Percentiles rank a stretch among this genome's conserved stretches.
phyloP scores from a whole-genome alignment of 2,113 vertebrate genomes.

The Corydoras maculifer region DNA sequence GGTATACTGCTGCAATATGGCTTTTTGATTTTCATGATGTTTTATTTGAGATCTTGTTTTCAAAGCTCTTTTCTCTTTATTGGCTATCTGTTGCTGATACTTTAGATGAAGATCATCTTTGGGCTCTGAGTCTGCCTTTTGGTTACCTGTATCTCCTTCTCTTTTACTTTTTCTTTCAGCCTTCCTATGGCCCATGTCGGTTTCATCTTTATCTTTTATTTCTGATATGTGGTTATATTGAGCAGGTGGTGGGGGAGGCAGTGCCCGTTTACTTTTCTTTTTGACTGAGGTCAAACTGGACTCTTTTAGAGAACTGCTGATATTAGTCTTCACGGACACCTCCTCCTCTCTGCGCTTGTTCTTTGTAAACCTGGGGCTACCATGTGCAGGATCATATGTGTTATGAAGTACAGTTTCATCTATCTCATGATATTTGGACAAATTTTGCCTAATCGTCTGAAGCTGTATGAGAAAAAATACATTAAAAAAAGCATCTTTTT shows the following conservation, averaged over 20 bases:
- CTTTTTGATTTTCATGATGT: conserved; percentile 61
- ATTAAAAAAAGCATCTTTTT: not conserved
- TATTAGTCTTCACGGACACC: conserved; percentile 65
- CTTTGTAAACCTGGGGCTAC: conserved; percentile 71
- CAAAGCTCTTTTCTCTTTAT: conserved; percentile 69
- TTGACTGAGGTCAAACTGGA: conserved; percentile 49
- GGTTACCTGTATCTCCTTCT: conserved; percentile 46
- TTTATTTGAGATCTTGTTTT: conserved; percentile 68
- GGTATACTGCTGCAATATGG: conserved; percentile 16
- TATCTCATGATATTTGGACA: conserved; percentile 66
- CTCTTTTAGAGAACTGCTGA: conserved; percentile 54
- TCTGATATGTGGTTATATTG: conserved; percentile 43
- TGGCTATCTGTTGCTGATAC: conserved; percentile 75
- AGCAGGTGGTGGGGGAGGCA: conserved; percentile 51
- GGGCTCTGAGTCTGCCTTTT: conserved; percentile 44
- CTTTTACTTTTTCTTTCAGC: conserved; percentile 61
- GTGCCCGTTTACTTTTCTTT: conserved; percentile 64
- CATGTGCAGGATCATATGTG: conserved; percentile 63
- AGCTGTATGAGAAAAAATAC: conserved; percentile 62
- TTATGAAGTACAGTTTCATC: conserved; percentile 70
- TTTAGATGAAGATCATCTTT: conserved; percentile 73
- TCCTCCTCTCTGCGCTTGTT: conserved; percentile 65
- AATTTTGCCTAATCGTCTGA: conserved; percentile 69
- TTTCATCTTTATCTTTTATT: conserved; percentile 48
- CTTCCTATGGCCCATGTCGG: conserved; percentile 20